phyloP scores from a whole-genome alignment of 53 echinoderm and acorn worm genomes.

The Echinometra lucunter region DNA sequence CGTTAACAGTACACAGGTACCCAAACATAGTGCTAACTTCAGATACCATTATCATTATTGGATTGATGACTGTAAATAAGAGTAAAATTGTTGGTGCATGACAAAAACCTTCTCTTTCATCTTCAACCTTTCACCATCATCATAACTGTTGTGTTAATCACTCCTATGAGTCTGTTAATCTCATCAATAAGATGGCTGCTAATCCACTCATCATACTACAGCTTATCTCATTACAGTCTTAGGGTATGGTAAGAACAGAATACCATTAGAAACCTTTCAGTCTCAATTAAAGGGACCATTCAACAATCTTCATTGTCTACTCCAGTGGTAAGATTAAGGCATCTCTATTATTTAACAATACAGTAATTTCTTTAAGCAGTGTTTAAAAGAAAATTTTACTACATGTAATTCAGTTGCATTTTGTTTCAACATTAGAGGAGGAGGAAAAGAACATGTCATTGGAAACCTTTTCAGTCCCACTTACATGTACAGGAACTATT shows the following conservation, averaged over 20 bases:
- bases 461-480: too few species aligned
- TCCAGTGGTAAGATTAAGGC: neutral
- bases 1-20: too few species aligned
- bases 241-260: neutral
- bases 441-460: too few species aligned
- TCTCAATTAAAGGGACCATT: neutral
- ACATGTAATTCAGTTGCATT: too few species aligned
- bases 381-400: too few species aligned
- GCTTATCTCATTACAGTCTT: neutral
- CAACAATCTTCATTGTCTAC: neutral
- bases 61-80: too few species aligned
- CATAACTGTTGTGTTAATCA: slow-evolving; percentile 38
- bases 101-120: neutral
- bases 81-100: neutral
- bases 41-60: neutral
- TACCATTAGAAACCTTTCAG: slow-evolving; percentile 1
- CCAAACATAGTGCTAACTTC: too few species aligned
- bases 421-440: too few species aligned
- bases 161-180: neutral
- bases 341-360: too few species aligned
- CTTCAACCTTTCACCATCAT: neutral
- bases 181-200: neutral
- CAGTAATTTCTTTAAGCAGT: too few species aligned
- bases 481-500: too few species aligned
- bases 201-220: slow-evolving; percentile 13